Percentiles rank a stretch among this genome's conserved stretches.
Conservation (phyloP, 2,113 vertebrate genomes). For the Paramisgurnus dabryanus region DNA sequence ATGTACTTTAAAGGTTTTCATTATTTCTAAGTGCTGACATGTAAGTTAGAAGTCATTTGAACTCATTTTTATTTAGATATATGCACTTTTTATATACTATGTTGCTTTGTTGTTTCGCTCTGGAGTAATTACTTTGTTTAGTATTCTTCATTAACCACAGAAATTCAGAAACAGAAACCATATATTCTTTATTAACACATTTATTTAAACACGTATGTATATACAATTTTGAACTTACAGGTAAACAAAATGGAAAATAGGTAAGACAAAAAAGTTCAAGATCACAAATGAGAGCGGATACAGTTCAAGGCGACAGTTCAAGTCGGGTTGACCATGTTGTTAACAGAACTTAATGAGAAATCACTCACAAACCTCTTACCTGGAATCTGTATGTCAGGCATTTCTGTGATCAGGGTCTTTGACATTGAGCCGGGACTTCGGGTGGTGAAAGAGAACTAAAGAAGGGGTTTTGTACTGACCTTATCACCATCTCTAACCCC, state of each 20-base stretch:
- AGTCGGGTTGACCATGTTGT: conserved; percentile 65
- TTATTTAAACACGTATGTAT: too few species aligned
- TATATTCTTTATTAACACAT: background rate
- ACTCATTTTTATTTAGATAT: conserved; percentile 13
- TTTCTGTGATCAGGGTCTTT: conserved; percentile 35
- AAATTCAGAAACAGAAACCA: background rate
- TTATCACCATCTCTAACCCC: conserved; percentile 82
- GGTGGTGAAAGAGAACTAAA: conserved; percentile 54
- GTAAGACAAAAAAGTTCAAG: background rate
- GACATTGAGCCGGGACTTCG: conserved; percentile 16
- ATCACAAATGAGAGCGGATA: background rate
- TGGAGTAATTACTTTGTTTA: background rate
- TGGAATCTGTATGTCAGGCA: conserved; percentile 23
- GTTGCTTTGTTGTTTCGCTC: background rate
- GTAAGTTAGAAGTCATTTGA: conserved; percentile 33
- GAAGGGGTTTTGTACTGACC: conserved; percentile 77
- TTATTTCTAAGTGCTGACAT: conserved; percentile 58
- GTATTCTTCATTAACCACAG: background rate
- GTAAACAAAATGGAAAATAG: background rate
- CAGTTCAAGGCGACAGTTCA: conserved; percentile 52
- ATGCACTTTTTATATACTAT: background rate
- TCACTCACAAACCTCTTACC: conserved; percentile 31
- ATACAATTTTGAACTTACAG: background rate
- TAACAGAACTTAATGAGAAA: conserved; percentile 78
- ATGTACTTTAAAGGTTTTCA: conserved; percentile 49